Base-by-base conservation (phyloP, 2,888 invertebrate genomes). In the Phania funesta region DNA sequence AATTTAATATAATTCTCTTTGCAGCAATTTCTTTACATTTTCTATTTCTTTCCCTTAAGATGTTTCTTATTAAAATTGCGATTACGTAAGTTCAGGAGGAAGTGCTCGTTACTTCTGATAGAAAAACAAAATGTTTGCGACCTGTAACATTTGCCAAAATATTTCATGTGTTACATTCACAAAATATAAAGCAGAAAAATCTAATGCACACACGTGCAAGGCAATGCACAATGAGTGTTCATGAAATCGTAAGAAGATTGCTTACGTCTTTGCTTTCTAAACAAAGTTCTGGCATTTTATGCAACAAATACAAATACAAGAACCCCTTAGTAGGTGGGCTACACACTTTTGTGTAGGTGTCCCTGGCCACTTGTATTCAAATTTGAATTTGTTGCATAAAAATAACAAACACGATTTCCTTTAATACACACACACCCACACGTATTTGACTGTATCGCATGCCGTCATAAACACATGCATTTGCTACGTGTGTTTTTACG, bases 141-240 rank as follows among this genome's bases (percentile, higher is more conserved):
- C 62, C 60, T 79, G 67, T 29, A 68, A 62, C 62, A 79, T 67
- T 67, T 62, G 52, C 52, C 50, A 54, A 22, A 29, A 50, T 70
- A 62, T 41, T 74, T 16, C 48, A 41, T 65, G 75, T 35, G 75
- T 80, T n/a, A n/a, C n/a, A n/a, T n/a, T n/a, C n/a, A 75, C 70
- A 65, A 80, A 75, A 48, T 1, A n/a, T n/a, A n/a, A 26, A 44
- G 9, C 44, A 68, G 18, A 22, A 13, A 35, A 46, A 67, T 2
- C 26, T 16, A 26, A 26, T 38, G 38, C 26, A 16, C 58, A 75
- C 41, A 32, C 58, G 44, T 32, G 29, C 29, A 16, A 0, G 6
- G n/a, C n/a, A n/a, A n/a, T n/a, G n/a, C n/a, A n/a, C n/a, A n/a
- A n/a, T n/a, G n/a, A n/a, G n/a, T n/a, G n/a, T n/a, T n/a, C n/a